Percentiles rank a stretch among this genome's conserved stretches.
Conservation (phyloP, 2,888 invertebrate genomes). For the Strigamia crassipes region DNA sequence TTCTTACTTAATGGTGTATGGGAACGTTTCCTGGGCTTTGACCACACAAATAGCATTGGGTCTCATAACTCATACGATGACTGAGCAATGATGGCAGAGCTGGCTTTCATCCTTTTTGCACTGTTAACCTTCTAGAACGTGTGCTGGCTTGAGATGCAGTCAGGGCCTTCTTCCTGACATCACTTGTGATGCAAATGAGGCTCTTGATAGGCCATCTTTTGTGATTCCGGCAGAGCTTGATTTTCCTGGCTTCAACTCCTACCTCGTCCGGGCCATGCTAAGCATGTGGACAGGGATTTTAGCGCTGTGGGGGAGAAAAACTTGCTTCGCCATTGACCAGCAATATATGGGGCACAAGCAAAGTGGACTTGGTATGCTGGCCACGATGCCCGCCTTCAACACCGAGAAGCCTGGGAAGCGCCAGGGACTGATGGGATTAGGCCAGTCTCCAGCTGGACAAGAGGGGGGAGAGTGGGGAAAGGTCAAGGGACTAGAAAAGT, state of each 20-base stretch:
- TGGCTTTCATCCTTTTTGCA: constrained; percentile 38
- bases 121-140: constrained; percentile 37
- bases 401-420: constrained; percentile 43
- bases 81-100: constrained; percentile 40
- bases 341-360: constrained; percentile 24
- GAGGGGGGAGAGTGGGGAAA: constrained; percentile 25
- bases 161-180: constrained; percentile 36
- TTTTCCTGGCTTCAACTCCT: constrained; percentile 5
- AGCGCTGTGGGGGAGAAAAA: constrained; percentile 42
- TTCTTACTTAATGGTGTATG: constrained; percentile 36
- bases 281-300: constrained; percentile 43
- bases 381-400: constrained; percentile 19
- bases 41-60: constrained; percentile 38
- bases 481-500: constrained; percentile 43
- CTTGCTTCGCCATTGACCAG: constrained; percentile 43
- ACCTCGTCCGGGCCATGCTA: constrained; percentile 34
- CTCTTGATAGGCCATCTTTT: constrained; percentile 43
- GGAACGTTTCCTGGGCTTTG: constrained; percentile 42
- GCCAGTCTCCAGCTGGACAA: constrained; percentile 39
- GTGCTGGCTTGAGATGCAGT: constrained; percentile 43
- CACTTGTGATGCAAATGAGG: constrained; percentile 47
- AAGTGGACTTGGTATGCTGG: constrained; percentile 46
- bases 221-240: constrained; percentile 9
- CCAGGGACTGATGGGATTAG: constrained; percentile 44
- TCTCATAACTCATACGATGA: constrained; percentile 40